Percentiles rank a stretch among this genome's conserved stretches.
phyloP scores from a whole-genome alignment of 2,888 invertebrate genomes.

The Hypomecis atomaria region DNA sequence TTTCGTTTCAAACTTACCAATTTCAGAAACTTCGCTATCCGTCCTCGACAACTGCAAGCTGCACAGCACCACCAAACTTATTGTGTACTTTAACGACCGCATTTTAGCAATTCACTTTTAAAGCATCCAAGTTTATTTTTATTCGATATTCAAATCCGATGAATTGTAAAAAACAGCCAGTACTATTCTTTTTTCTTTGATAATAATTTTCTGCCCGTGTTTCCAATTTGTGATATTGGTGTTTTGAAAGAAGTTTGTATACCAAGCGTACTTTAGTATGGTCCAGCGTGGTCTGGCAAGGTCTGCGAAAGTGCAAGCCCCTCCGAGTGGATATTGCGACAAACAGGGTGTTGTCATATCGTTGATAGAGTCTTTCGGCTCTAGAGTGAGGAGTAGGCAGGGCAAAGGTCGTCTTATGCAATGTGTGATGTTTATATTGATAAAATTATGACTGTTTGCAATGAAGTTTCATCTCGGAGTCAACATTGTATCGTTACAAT shows the following conservation, averaged over 20 bases:
- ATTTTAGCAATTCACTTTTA: constrained; percentile 45
- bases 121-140: constrained; percentile 3
- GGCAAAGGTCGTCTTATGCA: constrained; percentile 35
- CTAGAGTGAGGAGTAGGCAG: constrained; percentile 35
- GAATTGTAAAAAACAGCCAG: neutral
- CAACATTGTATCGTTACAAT: too few relatives aligned
- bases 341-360: constrained; percentile 46
- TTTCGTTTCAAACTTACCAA: constrained; percentile 55
- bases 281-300: constrained; percentile 51
- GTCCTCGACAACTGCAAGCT: constrained; percentile 55
- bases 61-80: constrained; percentile 60
- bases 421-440: constrained; percentile 28
- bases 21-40: constrained; percentile 59
- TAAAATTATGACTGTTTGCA: neutral
- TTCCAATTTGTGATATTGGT: constrained; percentile 1
- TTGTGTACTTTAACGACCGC: constrained; percentile 49
- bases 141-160: constrained; percentile 15
- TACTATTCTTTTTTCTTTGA: neutral
- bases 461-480: too few relatives aligned
- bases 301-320: constrained; percentile 66
- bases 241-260: constrained; percentile 20
- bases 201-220: neutral
- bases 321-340: constrained; percentile 62
- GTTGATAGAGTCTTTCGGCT: constrained; percentile 41
- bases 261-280: constrained; percentile 41